phyloP scores from a whole-genome alignment of 2,888 invertebrate genomes.

The Spodoptera littoralis region DNA sequence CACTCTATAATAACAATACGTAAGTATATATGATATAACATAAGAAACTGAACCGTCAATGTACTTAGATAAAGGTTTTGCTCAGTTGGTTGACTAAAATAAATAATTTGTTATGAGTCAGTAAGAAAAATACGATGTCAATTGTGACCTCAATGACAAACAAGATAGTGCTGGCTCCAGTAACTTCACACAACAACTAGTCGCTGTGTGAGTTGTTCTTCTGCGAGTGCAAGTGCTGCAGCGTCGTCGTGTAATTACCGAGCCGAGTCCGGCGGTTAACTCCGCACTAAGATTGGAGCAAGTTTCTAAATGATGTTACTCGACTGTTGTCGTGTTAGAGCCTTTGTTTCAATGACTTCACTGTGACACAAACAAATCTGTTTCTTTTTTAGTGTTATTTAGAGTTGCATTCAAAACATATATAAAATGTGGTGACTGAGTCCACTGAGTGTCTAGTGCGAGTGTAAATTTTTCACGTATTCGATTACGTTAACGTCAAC shows the following conservation, averaged over 20 bases:
- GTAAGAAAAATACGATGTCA: too few species aligned
- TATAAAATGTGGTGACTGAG: too few species aligned
- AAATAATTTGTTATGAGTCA: too few species aligned
- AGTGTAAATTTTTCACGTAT: too few species aligned
- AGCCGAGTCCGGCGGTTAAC: constrained; percentile 33
- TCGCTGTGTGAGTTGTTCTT: constrained; percentile 14
- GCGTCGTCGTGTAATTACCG: constrained; percentile 32
- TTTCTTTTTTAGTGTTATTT: neutral
- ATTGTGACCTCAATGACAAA: neutral
- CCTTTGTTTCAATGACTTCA: constrained; percentile 12
- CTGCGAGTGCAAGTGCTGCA: constrained; percentile 6
- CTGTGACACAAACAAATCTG: neutral
- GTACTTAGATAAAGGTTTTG: neutral
- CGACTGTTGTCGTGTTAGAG: constrained; percentile 26
- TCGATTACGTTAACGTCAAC: too few species aligned
- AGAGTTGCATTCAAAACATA: neutral
- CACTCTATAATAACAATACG: neutral
- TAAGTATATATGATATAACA: too few species aligned
- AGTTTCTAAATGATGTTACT: constrained; percentile 46
- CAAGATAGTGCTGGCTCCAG: neutral
- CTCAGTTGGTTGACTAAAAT: too few species aligned
- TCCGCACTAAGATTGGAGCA: constrained; percentile 42
- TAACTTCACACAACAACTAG: constrained; percentile 3
- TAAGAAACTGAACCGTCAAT: neutral
- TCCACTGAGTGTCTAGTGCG: neutral